phyloP scores from a whole-genome alignment of 1,140 invertebrate genomes.

The Cheumatopsyche charites region DNA sequence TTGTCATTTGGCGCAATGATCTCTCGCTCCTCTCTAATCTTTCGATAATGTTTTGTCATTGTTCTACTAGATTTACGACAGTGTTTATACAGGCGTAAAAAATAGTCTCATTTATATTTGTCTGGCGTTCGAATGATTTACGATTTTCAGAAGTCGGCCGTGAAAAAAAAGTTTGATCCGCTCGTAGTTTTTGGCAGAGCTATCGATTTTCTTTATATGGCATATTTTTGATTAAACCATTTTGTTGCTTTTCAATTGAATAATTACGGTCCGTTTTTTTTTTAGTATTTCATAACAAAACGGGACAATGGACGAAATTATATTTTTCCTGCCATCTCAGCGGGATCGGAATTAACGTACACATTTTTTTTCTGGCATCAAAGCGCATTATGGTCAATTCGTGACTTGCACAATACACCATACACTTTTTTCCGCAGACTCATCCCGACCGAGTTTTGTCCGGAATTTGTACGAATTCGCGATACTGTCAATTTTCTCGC shows the following conservation, averaged over 20 bases:
- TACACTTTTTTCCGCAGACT: not conserved
- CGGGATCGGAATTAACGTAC: too few relatives aligned
- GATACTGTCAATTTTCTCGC: not conserved
- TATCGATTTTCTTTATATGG: not conserved
- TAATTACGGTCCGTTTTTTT: too few relatives aligned
- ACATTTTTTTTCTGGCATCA: too few relatives aligned
- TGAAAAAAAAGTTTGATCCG: constrained; percentile 3
- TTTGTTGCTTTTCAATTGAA: too few relatives aligned
- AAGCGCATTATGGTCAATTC: too few relatives aligned
- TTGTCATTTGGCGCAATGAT: too few relatives aligned
- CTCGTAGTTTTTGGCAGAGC: constrained; percentile 1
- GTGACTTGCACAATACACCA: not conserved
- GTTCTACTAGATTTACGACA: constrained; percentile 8
- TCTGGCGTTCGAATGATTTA: not conserved
- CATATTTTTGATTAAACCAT: too few relatives aligned
- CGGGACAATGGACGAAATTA: too few relatives aligned
- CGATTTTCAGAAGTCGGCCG: not conserved
- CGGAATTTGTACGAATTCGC: not conserved
- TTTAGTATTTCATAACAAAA: too few relatives aligned
- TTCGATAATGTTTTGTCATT: constrained; percentile 3
- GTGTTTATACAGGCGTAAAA: constrained; percentile 17
- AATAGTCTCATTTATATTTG: not conserved
- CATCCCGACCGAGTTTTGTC: not conserved
- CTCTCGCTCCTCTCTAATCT: too few relatives aligned
- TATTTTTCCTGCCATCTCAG: too few relatives aligned